A percentile compares a stretch with the other conserved stretches of the same genome.
Conservation (phyloP, 2,797 vertebrate species). For the Myripristis murdjan region DNA sequence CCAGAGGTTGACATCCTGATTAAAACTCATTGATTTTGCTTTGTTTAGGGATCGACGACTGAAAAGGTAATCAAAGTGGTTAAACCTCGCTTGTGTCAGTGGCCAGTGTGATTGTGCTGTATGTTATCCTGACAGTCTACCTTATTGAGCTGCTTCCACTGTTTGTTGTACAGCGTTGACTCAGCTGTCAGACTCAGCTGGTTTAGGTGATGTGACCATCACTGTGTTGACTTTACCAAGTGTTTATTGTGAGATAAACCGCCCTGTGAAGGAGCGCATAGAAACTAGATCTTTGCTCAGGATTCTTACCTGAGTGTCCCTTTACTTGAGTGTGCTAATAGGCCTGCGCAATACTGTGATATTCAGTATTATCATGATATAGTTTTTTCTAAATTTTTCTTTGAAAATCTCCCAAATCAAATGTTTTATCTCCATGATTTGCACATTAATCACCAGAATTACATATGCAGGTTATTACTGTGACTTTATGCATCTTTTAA, state of each 20-base stretch:
- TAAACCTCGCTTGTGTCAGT: constrained; percentile 1
- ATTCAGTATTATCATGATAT: too few relatives aligned
- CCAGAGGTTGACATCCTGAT: not conserved
- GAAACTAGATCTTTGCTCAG: constrained; percentile 14
- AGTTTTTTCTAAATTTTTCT: too few relatives aligned
- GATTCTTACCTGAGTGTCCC: too few relatives aligned
- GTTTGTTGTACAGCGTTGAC: constrained; percentile 47
- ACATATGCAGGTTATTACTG: too few relatives aligned
- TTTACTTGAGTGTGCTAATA: too few relatives aligned
- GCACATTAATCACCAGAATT: too few relatives aligned
- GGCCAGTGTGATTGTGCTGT: not conserved
- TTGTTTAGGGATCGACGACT: not conserved
- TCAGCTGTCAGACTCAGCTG: constrained; percentile 58
- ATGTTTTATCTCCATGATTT: too few relatives aligned
- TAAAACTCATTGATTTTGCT: constrained; percentile 14
- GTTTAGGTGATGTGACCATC: constrained; percentile 30
- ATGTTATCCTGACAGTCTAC: not conserved
- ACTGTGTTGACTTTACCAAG: constrained; percentile 52
- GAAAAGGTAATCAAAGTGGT: not conserved
- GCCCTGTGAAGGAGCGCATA: not conserved
- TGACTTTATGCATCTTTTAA: too few relatives aligned
- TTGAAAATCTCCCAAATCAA: too few relatives aligned
- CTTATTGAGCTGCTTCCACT: constrained; percentile 15
- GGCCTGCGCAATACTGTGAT: too few relatives aligned
- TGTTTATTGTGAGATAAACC: constrained; percentile 22